Evolutionary conservation across 2,797 vertebrate species (phyloP).

Genomic region (Remorina albescens): DNA sequence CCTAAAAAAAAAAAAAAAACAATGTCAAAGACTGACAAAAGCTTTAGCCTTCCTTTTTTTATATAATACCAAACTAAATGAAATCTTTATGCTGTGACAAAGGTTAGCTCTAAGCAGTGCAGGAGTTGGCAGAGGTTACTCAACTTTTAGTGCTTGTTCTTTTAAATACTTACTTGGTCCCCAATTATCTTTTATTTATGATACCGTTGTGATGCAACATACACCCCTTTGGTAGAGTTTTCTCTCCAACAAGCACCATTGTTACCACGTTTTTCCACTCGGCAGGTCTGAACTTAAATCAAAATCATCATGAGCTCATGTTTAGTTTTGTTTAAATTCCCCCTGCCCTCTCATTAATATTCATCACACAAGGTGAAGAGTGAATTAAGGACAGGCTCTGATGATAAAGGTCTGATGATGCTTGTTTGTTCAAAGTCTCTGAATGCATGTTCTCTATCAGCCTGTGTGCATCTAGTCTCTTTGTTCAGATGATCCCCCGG

Average conservation of each 20-base stretch:
- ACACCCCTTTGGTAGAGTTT: background rate
- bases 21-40: no score
- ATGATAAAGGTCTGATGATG: constrained; percentile 75
- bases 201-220: background rate
- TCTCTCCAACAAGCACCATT: background rate
- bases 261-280: constrained; percentile 4
- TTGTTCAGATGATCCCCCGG: constrained; percentile 78
- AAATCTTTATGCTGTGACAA: background rate
- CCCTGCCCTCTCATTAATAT: constrained; percentile 66
- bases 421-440: constrained; percentile 80
- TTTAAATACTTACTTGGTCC: background rate
- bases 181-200: background rate
- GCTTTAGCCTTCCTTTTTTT: background rate
- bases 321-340: constrained; percentile 57
- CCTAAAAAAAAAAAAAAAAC: no score
- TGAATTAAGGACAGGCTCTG: constrained; percentile 73
- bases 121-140: background rate
- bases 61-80: background rate
- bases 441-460: constrained; percentile 74
- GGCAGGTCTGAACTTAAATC: constrained; percentile 36
- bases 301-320: constrained; percentile 42
- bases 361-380: constrained; percentile 62
- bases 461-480: constrained; percentile 70
- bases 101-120: background rate
- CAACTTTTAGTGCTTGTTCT: background rate